Conservation (phyloP, 2,113 vertebrate genomes). For the Scophthalmus maximus region DNA sequence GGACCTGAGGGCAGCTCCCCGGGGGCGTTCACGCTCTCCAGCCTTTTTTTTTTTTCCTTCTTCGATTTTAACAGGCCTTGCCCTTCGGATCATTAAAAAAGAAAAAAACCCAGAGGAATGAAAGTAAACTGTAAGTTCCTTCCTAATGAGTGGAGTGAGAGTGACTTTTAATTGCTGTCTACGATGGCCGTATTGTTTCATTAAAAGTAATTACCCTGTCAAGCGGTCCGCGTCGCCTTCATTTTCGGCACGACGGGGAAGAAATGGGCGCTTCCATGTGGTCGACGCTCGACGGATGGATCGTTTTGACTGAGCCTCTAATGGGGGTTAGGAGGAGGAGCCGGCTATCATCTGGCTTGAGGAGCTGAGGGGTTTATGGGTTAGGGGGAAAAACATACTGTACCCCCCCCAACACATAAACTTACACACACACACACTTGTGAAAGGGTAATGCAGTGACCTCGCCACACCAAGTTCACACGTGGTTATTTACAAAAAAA, state of each 20-base stretch:
- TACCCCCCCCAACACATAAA: too few species aligned
- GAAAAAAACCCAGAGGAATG: constrained; percentile 75
- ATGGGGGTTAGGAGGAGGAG: constrained; percentile 74
- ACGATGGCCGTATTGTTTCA: constrained; percentile 82
- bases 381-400: constrained; percentile 23
- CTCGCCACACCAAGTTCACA: neutral
- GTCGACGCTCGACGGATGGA: constrained; percentile 66
- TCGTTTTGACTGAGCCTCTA: constrained; percentile 73
- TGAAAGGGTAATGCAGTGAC: constrained; percentile 16
- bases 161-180: constrained; percentile 85
- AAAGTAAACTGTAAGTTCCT: constrained; percentile 76
- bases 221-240: constrained; percentile 77
- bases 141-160: constrained; percentile 79
- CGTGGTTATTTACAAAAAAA: constrained; percentile 42
- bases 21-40: constrained; percentile 66
- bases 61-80: constrained; percentile 67
- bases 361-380: constrained; percentile 46
- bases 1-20: constrained; percentile 59
- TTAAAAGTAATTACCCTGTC: constrained; percentile 84
- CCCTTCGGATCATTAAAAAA: constrained; percentile 79
- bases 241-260: constrained; percentile 72
- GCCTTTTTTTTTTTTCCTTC: too few species aligned
- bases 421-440: too few species aligned
- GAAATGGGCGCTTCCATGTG: constrained; percentile 74
- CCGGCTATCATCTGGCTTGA: constrained; percentile 67